phyloP scores from a whole-genome alignment of 2,113 vertebrate species.

The Boleophthalmus pectinirostris region DNA sequence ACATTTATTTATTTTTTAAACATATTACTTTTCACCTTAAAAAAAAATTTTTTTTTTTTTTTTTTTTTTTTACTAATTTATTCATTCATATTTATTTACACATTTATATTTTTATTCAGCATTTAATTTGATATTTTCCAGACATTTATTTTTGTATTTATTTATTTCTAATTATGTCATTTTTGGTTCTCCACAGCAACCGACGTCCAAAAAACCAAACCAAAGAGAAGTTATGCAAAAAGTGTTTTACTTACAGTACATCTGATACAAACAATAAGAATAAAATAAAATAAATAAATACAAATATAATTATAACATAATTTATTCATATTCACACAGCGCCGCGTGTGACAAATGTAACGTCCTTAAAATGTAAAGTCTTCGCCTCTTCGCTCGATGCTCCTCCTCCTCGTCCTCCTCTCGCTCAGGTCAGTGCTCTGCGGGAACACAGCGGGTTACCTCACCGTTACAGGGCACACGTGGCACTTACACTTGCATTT shows the following conservation, averaged over 20 bases:
- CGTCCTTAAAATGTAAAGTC: conserved; percentile 26
- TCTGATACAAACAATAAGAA: conserved; percentile 32
- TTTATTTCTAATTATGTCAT: not conserved
- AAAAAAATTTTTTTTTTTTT: no score
- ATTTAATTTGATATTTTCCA: no score
- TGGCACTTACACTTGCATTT: no score
- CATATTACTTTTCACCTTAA: no score
- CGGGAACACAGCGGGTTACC: no score
- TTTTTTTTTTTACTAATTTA: no score
- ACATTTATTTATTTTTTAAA: no score
- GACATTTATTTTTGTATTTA: not conserved
- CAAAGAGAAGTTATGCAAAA: conserved; percentile 66
- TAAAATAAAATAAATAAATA: conserved; percentile 59
- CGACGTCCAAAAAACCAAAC: not conserved
- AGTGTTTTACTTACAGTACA: conserved; percentile 60
- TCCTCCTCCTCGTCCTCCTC: no score
- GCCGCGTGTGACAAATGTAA: conserved; percentile 17
- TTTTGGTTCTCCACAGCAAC: not conserved
- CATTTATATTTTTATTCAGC: no score
- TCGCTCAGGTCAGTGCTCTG: no score
- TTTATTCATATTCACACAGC: conserved; percentile 22
- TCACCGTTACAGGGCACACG: no score
- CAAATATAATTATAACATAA: conserved; percentile 30
- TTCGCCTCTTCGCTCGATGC: not conserved
- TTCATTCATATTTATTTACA: no score